Conservation (phyloP, 2,113 vertebrate species). For the Sakesphorus luctuosus region DNA sequence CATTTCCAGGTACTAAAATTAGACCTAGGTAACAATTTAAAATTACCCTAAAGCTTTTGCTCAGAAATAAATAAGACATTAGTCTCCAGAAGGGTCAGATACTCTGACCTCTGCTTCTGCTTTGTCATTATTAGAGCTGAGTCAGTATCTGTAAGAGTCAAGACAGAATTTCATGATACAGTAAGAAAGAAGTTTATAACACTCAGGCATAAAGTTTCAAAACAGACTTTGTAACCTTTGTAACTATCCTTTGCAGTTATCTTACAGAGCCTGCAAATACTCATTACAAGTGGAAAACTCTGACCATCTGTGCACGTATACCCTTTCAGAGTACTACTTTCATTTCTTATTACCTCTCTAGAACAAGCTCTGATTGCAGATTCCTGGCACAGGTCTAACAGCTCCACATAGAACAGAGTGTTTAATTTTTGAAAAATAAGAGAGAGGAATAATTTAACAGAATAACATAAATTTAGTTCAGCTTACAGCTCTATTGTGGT, state of each 20-base stretch:
- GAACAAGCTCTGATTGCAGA: not conserved
- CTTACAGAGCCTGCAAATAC: not conserved
- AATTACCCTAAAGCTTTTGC: not conserved
- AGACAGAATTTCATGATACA: not conserved
- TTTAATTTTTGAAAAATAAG: conserved; percentile 5
- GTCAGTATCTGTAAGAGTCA: not conserved
- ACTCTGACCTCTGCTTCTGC: not conserved
- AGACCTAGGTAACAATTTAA: not conserved
- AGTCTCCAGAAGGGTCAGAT: not conserved
- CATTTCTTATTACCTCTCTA: not conserved
- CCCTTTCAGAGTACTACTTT: not conserved
- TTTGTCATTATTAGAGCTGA: not conserved
- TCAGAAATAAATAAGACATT: not conserved
- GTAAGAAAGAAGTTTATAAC: not conserved
- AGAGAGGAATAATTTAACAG: not conserved
- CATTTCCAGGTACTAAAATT: not conserved
- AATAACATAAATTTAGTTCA: not conserved
- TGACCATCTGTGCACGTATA: not conserved
- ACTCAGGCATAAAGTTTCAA: not conserved
- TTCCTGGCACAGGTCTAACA: not conserved
- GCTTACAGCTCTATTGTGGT: not conserved
- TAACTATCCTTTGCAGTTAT: not conserved
- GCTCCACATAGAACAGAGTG: not conserved
- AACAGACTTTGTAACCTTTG: not conserved
- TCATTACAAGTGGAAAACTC: not conserved